Base-by-base conservation (phyloP, 2,888 invertebrate genomes). In the Agonopterix arenella region DNA sequence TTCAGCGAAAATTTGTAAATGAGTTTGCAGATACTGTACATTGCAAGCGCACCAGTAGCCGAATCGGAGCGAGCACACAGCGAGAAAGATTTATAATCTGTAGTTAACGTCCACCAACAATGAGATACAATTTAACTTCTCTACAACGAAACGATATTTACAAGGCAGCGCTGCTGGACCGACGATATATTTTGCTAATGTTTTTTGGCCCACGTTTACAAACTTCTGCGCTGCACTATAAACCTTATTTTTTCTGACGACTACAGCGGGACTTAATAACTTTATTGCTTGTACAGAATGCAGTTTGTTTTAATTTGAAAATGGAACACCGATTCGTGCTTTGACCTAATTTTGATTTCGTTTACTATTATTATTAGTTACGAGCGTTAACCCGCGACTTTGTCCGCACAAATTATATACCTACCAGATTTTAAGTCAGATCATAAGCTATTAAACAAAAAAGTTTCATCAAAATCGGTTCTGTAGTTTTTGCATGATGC, bases 41-140 rank as follows among this genome's bases (percentile, higher is more conserved):
- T 46, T 28, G 48, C 57, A 57, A 52, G 46, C 16, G 50, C 57
- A 57, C 60, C 62, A 57, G 60, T 18, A 40, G 38, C 41, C 47
- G 60, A 63, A 69, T 63, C 61, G 57, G 50, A 58, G 54, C 61
- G 60, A 53, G 64, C 57, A 58, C 64, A 59, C 71, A 67, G 72
- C 65, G 61, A 60, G 69, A 64, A 66, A 82, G 77, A 84, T 83
- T 83, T 84, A 84, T 76, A 80, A 77, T 80, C 74, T 68, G 79
- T 76, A 77, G 76, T 82, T 80, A 84, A 79, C 76, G 80, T 77
- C 74, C 73, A 58, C 69, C 70, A 74, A 82, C 83, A 82, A 82
- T 80, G 82, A 81, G 80, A 80, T 78, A 84, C 79, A 81, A 80
- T 83, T 80, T 80, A 79, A 79, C 80, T 77, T 76, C 68, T 58